Base-by-base conservation (phyloP, 2,797 vertebrate species). In the Capromys pilorides region DNA sequence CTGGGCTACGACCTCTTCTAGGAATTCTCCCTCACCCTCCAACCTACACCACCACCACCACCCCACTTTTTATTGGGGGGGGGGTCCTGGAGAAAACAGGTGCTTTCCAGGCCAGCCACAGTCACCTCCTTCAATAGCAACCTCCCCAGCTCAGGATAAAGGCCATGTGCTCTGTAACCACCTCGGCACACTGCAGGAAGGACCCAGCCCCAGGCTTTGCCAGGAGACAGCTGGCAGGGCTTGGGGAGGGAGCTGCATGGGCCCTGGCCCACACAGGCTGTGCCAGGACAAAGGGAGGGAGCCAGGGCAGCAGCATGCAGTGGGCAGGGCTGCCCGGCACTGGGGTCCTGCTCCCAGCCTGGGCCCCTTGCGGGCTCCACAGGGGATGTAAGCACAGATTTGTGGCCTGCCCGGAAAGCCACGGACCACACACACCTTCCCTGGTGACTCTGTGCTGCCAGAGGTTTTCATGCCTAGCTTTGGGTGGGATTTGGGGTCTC, bases 381-480 rank as follows among this genome's bases (percentile, higher is more conserved):
- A 14, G 75, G 51, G 54, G 26, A n/a, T 57, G 54, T 85, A 81
- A 94, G 71, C 54, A 84, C 90, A 85, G 89, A 61, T 57, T 90
- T 92, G 91, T 49, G 84, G 92, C 57, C 73, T 61, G 89, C 82
- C 66, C 9, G 57, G 61, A 91, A 94, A 92, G 88, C 95, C 89
- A 33, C 86, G 79, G 89, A 90, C 82, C 77, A 79, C 77, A 79
- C 77, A 79, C 77, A 79, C 49, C 67, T 45, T 24, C 64, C 57
- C 41, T 7, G 26, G 13, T 51, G 90, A 73, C 39, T 59, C 18
- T 24, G 31, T 28, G 71, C 78, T 33, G 54, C 71, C 88, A 83
- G 69, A 67, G 69, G 6, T 8, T 49, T 31, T 16, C 41, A 49
- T 31, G 26, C 41, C 41, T 13, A 49, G 73, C 73, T 77, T 49